These are phyloP conservation scores for Eupeodes latifasciatus DNA, from an alignment of 2,888 invertebrate species.

Conservation along the genomic window DNA sequence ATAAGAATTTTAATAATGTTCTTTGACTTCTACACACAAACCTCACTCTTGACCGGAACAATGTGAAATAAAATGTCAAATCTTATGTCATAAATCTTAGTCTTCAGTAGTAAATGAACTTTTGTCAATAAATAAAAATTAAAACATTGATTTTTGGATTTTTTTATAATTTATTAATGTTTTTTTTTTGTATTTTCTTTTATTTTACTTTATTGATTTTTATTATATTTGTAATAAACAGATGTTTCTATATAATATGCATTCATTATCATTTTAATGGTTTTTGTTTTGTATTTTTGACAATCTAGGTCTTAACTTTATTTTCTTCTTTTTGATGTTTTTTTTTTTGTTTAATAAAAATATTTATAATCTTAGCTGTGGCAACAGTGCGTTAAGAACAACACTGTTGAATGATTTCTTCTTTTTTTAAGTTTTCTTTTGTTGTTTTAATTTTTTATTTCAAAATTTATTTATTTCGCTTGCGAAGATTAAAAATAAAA, in stretches of 20 bases:
- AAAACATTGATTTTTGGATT: conserved; percentile 1
- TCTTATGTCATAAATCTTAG: too few species aligned
- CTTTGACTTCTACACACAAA: too few species aligned
- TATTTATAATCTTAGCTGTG: conserved; percentile 73
- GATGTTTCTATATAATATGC: conserved; percentile 78
- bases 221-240: conserved; percentile 77
- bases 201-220: conserved; percentile 66
- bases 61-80: too few species aligned
- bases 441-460: conserved; percentile 61
- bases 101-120: too few species aligned
- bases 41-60: too few species aligned
- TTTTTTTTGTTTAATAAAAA: conserved; percentile 63
- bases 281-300: conserved; percentile 71
- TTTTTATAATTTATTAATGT: conserved; percentile 78
- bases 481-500: conserved; percentile 79
- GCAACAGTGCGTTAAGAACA: conserved; percentile 61
- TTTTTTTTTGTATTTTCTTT: conserved; percentile 73
- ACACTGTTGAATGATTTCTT: conserved; percentile 61
- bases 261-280: conserved; percentile 76
- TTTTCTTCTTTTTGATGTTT: conserved; percentile 19
- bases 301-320: conserved; percentile 67
- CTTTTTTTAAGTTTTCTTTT: conserved; percentile 52
- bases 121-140: neutral
- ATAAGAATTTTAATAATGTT: too few species aligned
- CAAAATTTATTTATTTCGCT: conserved; percentile 77